Percentiles rank a stretch among this genome's conserved stretches.
These are phyloP conservation scores for Pantherophis vulpinus DNA, from an alignment of 2,797 vertebrate species.

Conservation along the genomic window DNA sequence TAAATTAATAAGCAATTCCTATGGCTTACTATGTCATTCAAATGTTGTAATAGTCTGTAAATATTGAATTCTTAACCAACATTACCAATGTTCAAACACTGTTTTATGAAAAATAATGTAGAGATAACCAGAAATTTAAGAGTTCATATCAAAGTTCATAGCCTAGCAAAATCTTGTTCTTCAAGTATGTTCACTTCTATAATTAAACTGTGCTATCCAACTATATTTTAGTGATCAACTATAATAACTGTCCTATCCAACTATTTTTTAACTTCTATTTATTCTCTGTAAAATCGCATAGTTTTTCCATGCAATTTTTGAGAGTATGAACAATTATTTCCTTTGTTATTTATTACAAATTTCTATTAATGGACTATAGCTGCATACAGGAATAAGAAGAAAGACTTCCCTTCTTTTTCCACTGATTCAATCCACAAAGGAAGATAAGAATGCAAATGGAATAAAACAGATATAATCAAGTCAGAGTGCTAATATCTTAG, in stretches of 20 bases:
- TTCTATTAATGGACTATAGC: fast-evolving
- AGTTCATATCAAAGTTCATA: neutral
- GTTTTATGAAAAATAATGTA: neutral
- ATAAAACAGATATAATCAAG: neutral
- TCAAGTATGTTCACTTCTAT: neutral
- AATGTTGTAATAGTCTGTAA: neutral
- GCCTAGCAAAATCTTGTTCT: neutral
- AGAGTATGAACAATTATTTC: neutral
- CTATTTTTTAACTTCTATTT: neutral
- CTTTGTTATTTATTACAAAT: neutral
- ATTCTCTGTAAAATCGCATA: neutral
- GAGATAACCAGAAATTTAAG: neutral
- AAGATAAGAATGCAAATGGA: neutral
- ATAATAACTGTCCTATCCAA: neutral
- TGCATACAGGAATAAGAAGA: neutral
- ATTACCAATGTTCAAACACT: neutral
- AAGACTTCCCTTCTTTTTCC: neutral
- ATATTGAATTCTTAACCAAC: neutral
- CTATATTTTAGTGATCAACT: neutral
- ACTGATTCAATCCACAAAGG: neutral
- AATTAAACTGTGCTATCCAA: neutral
- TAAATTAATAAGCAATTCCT: neutral
- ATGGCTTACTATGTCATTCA: neutral
- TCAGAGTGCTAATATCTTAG: neutral
- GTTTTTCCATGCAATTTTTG: neutral